Evolutionary conservation across 2,888 invertebrate genomes (phyloP), one percentile per base, ranked within the genome.

Genomic region (Argyra leucocephala): DNA sequence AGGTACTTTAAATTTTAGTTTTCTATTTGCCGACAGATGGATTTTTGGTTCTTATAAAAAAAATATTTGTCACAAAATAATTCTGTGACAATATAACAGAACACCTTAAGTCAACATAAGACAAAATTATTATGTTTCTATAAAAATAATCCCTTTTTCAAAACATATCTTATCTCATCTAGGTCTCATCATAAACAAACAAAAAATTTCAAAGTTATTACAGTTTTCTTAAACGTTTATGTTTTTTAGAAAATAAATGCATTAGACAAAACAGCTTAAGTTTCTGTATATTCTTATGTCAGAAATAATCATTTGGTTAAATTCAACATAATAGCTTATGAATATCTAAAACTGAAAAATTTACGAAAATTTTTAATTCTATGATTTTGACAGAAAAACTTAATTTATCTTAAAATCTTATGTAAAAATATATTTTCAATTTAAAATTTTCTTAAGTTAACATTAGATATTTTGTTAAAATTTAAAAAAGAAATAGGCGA

Each of bases 31-130:
- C n/a, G n/a, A n/a, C n/a, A n/a, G n/a, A n/a, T n/a, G n/a, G n/a
- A n/a, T n/a, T n/a, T n/a, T n/a, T n/a, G n/a, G n/a, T n/a, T n/a
- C n/a, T n/a, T n/a, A n/a, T n/a, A n/a, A n/a, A n/a, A n/a, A n/a
- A n/a, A n/a, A n/a, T n/a, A n/a, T n/a, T n/a, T n/a, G n/a, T n/a
- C n/a, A n/a, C n/a, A n/a, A n/a, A n/a, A n/a, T n/a, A 26, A 26
- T 6, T 59, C 58, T 59, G 58, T 59, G 22, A 3, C 6, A 59
- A 59, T 22, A 59, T 22, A 22, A 23, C 22, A 59, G 12, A 59
- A 23, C 12, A 59, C 10, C 58, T 22, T 59, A 59, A 59, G 22
- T 59, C 58, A 22, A 59, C 58, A 22, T 59, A 59, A 59, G 58
- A 10, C 6, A 59, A 59, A 59, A 22, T 22, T 12, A 12, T 21